Conservation (phyloP, 1,140 invertebrate genomes). For the Lepidurus packardi region DNA sequence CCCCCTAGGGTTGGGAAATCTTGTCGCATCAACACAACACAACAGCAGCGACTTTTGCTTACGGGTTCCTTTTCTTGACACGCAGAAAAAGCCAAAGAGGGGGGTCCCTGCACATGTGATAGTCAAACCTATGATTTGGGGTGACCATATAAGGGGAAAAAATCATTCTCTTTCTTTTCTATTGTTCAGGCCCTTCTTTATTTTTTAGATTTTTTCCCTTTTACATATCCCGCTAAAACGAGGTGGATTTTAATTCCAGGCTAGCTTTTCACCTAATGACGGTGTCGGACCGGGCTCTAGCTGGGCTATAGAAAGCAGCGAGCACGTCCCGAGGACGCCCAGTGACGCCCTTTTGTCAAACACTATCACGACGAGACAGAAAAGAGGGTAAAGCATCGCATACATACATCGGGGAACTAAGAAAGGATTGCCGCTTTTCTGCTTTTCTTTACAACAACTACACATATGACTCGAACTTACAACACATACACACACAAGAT, state of each 20-base stretch:
- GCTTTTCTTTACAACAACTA: background rate
- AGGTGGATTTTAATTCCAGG: slow-evolving; percentile 32
- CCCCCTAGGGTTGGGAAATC: slow-evolving; percentile 10
- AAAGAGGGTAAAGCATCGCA: background rate
- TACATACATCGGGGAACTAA: too few species aligned
- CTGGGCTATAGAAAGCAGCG: slow-evolving; percentile 1
- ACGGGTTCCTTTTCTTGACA: background rate
- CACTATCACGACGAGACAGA: slow-evolving; percentile 13
- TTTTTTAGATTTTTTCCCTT: background rate
- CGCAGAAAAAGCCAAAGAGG: background rate
- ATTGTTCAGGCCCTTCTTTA: background rate
- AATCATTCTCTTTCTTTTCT: background rate
- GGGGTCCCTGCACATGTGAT: background rate
- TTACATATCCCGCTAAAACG: background rate
- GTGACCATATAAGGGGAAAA: slow-evolving; percentile 8
- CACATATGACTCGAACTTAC: background rate
- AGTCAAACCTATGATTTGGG: slow-evolving; percentile 19
- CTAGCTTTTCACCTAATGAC: slow-evolving; percentile 35
- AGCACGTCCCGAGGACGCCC: background rate
- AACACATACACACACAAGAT: background rate
- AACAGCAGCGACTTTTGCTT: background rate
- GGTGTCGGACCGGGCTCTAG: slow-evolving; percentile 29
- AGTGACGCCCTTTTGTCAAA: slow-evolving; percentile 21
- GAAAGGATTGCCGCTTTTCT: slow-evolving; percentile 15
- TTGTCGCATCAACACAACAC: slow-evolving; percentile 4